Evolutionary conservation across 2,113 vertebrate species (phyloP).

Genomic region (Arenaria interpres): DNA sequence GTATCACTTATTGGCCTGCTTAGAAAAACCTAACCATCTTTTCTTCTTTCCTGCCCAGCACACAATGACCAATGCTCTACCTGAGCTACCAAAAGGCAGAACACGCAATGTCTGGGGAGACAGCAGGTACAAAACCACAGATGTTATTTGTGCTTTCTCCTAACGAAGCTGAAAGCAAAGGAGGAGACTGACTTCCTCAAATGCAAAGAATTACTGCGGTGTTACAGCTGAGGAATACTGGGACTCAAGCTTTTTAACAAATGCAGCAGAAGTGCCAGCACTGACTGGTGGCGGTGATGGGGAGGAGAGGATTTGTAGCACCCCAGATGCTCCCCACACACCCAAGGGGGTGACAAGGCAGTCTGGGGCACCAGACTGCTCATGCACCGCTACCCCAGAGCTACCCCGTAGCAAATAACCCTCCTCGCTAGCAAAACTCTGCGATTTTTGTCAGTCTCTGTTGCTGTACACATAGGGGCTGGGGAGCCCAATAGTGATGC

Average conservation of each 20-base stretch:
- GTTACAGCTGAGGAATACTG: neutral
- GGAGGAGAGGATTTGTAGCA: neutral
- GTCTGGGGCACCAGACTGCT: neutral
- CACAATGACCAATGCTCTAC: neutral
- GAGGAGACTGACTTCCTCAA: neutral
- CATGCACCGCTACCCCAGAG: neutral
- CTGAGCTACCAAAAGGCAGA: neutral
- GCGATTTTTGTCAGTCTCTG: neutral
- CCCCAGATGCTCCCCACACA: fast-evolving
- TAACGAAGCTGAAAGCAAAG: neutral
- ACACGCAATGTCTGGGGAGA: neutral
- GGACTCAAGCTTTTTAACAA: neutral
- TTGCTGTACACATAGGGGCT: too few species aligned
- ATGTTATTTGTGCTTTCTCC: neutral
- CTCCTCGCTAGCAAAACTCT: neutral
- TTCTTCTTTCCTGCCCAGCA: neutral
- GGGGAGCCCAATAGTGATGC: neutral
- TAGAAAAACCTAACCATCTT: neutral
- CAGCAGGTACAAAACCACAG: neutral
- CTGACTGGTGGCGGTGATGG: neutral
- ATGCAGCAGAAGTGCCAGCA: neutral
- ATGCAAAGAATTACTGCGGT: neutral
- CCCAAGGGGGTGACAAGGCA: neutral
- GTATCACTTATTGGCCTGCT: neutral
- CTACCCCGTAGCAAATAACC: fast-evolving